Conservation (phyloP, 2,888 invertebrate species). For the Falcaria lacertinaria region DNA sequence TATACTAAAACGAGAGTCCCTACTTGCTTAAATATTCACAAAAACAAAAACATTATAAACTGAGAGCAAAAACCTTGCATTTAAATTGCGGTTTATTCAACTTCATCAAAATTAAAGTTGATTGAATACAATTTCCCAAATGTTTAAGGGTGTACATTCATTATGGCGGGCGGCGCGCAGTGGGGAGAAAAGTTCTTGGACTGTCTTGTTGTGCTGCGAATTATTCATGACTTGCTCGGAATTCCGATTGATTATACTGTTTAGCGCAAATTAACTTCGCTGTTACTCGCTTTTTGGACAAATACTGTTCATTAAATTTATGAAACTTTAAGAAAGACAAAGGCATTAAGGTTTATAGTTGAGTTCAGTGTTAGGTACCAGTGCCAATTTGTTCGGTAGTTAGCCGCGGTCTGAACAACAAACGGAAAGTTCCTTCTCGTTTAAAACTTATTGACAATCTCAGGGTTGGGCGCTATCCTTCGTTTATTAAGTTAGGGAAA, state of each 20-base stretch:
- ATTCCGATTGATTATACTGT: conserved; percentile 62
- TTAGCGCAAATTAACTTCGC: conserved; percentile 47
- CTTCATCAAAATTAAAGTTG: conserved; percentile 51
- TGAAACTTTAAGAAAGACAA: neutral
- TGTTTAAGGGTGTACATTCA: conserved; percentile 39
- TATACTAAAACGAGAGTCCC: neutral
- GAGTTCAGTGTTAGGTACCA: neutral
- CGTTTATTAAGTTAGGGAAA: neutral
- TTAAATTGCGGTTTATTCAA: conserved; percentile 25
- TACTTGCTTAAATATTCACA: neutral
- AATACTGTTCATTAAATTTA: neutral
- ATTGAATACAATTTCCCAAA: conserved; percentile 44
- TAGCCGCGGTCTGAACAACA: neutral
- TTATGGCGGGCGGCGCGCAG: conserved; percentile 13
- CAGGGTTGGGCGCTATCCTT: neutral
- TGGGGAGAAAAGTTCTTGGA: conserved; percentile 33
- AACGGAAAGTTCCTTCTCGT: neutral
- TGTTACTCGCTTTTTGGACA: conserved; percentile 8
- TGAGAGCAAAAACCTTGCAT: conserved; percentile 18
- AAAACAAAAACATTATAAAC: conserved; percentile 10
- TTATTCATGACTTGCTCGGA: conserved; percentile 60
- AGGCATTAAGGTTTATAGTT: neutral
- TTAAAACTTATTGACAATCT: neutral
- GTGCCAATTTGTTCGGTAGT: neutral
- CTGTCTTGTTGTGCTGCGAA: conserved; percentile 43